Evolutionary conservation across 2,113 vertebrate species (phyloP), one percentile per base, ranked within the genome.

Genomic region (Alligator mississippiensis): DNA sequence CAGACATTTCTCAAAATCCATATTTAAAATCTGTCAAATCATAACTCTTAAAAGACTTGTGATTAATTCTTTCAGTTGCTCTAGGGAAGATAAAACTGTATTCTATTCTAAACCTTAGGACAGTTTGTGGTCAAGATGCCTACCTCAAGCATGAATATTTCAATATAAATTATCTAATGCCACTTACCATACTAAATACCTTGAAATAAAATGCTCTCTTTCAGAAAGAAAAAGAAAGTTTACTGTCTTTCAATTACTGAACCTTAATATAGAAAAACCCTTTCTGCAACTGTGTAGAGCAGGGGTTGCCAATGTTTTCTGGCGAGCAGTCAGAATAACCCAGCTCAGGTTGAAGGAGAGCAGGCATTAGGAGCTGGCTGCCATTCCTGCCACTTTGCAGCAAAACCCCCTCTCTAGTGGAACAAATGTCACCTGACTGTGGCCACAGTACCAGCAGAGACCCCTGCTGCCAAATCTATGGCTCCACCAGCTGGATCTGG

Each of bases 121-220:
- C 85, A 80, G 64, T 59, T 91, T 68, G 89, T 25, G 92, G 38
- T 78, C 87, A 79, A 88, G 89, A 91, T 54, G 14, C n/a, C 85
- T 47, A 66, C 17, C 68, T 27, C 38, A 85, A 90, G 84, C 27
- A 61, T 82, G 68, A 72, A 91, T 61, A 89, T 19, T 19, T 70
- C 38, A 61, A 18, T 25, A 34, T 64, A 9, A 16, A 83, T 78
- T 13, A 27, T 38, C 84, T 62, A 92, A 87, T 0, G 80, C 82
- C 38, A 95, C 77, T 60, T 77, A 92, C 38, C 18, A 90, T 87
- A 81, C 77, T 74, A 75, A 93, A 82, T 61, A 55, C 24, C 47
- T 68, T 16, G 28, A 90, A 80, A 79, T 79, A 84, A 55, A 11
- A 89, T 61, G 87, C 70, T 47, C 19, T 74, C 84, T 34, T 77